Base-by-base conservation (phyloP, 2,888 invertebrate species). In the Caenorhabditis parvicauda region DNA sequence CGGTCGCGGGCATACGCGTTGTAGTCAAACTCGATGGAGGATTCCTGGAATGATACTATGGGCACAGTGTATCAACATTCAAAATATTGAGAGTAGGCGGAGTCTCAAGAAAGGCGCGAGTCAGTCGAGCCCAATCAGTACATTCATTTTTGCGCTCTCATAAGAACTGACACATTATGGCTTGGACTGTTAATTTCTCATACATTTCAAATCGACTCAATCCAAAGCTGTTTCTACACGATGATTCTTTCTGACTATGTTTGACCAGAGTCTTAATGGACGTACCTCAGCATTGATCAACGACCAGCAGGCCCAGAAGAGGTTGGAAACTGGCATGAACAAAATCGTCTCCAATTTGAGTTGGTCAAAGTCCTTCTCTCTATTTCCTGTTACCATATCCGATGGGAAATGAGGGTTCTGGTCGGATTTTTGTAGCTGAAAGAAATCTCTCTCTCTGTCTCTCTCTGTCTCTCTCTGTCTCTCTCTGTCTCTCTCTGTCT, bases 251-350 rank as follows among this genome's bases (percentile, higher is more conserved):
- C n/a, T n/a, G n/a, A n/a, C n/a, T n/a, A n/a, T n/a, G n/a, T n/a
- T n/a, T n/a, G n/a, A n/a, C n/a, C n/a, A n/a, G 35, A 32, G n/a
- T 32, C n/a, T n/a, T n/a, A n/a, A n/a, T n/a, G n/a, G n/a, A 6
- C 41, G 12, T 9, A 56, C 57, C 50, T 72, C 72, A 1, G 70
- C 72, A 46, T 72, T 70, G 21, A 72, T 51, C 4, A 72, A 54
- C 1, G 70, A 61, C 72, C 72, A 72, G 44, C 66, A 66, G 3
- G 64, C 54, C 72, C 70, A 72, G 60, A 72, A 72, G 24, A 72
- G 54, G 38, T 68, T 64, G 12, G 70, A 70, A 32, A 72, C 57
- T 0, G 72, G 66, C 72, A 72, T 72, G 54, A 72, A 72, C 2
- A 72, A 57, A 17, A 51, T 49, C 0, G 72, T 56, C 43, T 72